Base-by-base conservation (phyloP, 2,113 vertebrate genomes). In the Dicentrarchus labrax region DNA sequence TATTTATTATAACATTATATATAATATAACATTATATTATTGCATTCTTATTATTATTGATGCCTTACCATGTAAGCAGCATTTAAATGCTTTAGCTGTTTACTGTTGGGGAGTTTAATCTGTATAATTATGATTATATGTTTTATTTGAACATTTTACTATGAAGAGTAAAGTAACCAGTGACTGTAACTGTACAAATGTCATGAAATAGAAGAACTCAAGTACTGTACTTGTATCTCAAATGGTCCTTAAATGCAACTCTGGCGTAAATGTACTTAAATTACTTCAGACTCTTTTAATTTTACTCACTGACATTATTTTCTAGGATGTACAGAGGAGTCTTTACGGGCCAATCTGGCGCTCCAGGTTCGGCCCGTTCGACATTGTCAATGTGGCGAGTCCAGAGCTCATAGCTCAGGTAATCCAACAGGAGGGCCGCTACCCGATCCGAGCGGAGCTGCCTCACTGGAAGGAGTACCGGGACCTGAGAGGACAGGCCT, bases 391-490 rank as follows among this genome's bases (percentile, higher is more conserved):
- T 19, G 94, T 96, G 78, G 95, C 96, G 0, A 79, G 87, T 3
- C 82, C 95, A 0, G 93, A 95, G 57, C 83, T 96, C 11, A 94
- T 96, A 2, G 88, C 93, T 9, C 93, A 95, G 91, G 91, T 96
- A 54, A 94, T 95, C 76, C 88, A 38, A 0, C 96, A 96, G 87
- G 96, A 96, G 71, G 96, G 96, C 0, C 92, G 79, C 8, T 95
- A 95, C 80, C 96, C 96, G 2, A 41, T 93, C 10, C 91, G 96
- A 4, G 62, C 84, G 0, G 75, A 82, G 16, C 85, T 96, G 82
- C 87, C 93, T 0, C 96, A 96, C 91, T 96, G 96, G 96, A 94
- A 92, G 83, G 95, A 96, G 72, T 96, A 96, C 92, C 66, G 88
- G 13, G 95, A 96, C 22, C 62, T 96, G 87, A 89, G 96, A 19